These are phyloP conservation scores for Drosophila pseudoananassae DNA, from an alignment of 1,140 invertebrate species.

Conservation along the genomic window DNA sequence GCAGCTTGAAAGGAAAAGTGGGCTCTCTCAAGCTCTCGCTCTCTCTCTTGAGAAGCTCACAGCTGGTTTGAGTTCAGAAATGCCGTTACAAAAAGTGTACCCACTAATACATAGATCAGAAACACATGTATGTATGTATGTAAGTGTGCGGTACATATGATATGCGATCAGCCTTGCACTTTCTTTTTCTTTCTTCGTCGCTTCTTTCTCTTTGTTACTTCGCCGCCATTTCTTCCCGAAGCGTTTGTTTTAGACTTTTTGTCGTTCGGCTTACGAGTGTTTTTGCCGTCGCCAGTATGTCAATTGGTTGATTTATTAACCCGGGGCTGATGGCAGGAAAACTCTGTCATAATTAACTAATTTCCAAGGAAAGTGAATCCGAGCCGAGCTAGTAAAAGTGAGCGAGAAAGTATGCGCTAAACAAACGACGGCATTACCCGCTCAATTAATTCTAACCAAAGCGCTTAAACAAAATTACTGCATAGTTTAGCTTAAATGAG, in stretches of 20 bases:
- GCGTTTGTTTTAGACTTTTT: constrained; percentile 24
- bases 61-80: constrained; percentile 22
- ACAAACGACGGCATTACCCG: constrained; percentile 2
- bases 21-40: background rate
- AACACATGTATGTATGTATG: background rate
- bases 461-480: background rate
- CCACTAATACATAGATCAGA: background rate
- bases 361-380: constrained; percentile 47
- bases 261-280: constrained; percentile 19
- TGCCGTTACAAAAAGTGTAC: constrained; percentile 22
- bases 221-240: constrained; percentile 39
- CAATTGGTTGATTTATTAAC: constrained; percentile 63
- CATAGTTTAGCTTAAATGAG: background rate
- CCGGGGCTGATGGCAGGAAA: constrained; percentile 32
- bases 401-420: constrained; percentile 30
- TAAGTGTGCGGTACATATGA: constrained; percentile 19
- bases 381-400: constrained; percentile 44
- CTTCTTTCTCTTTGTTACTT: constrained; percentile 35
- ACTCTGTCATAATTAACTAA: constrained; percentile 44
- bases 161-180: constrained; percentile 51
- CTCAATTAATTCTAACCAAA: constrained; percentile 18
- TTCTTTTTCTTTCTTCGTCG: constrained; percentile 54
- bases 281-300: constrained; percentile 31
- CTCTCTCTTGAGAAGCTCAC: constrained; percentile 16
- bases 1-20: constrained; percentile 43